These are phyloP conservation scores for Apotomis betuletana DNA, from an alignment of 2,888 invertebrate genomes.

Conservation along the genomic window DNA sequence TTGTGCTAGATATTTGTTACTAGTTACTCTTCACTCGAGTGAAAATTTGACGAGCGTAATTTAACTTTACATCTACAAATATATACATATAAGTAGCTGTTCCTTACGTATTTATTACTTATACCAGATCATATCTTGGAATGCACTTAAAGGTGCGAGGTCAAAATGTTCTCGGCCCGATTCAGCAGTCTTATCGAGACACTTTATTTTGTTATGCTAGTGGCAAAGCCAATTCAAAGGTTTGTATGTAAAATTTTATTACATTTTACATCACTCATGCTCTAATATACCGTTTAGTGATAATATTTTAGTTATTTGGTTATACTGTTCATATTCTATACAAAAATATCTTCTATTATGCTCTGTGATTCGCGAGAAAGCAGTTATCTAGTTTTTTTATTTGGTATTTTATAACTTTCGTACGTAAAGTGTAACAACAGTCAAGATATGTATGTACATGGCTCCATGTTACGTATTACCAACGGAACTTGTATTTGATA, in stretches of 20 bases:
- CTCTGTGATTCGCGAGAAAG: not conserved
- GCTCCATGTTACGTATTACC: too few species aligned
- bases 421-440: too few species aligned
- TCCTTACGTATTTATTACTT: conserved; percentile 37
- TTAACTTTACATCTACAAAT: conserved; percentile 41
- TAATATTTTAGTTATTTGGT: conserved; percentile 18
- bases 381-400: not conserved
- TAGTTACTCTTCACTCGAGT: conserved; percentile 63
- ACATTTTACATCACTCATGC: conserved; percentile 7
- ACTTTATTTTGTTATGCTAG: conserved; percentile 14
- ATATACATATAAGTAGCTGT: conserved; percentile 30
- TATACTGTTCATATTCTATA: conserved; percentile 8
- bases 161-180: conserved; percentile 16
- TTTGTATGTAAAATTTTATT: conserved; percentile 20
- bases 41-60: conserved; percentile 59
- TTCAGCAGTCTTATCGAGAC: conserved; percentile 13
- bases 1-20: conserved; percentile 70
- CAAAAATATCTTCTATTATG: conserved; percentile 3
- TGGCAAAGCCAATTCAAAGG: conserved; percentile 40
- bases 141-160: conserved; percentile 36
- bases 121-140: conserved; percentile 41
- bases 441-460: too few species aligned
- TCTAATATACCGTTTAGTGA: conserved; percentile 9
- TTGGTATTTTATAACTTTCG: not conserved
- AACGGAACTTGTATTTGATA: too few species aligned